Evolutionary conservation across 2,888 invertebrate species (phyloP), one percentile per base, ranked within the genome.

Genomic region (Spisula subtruncata): DNA sequence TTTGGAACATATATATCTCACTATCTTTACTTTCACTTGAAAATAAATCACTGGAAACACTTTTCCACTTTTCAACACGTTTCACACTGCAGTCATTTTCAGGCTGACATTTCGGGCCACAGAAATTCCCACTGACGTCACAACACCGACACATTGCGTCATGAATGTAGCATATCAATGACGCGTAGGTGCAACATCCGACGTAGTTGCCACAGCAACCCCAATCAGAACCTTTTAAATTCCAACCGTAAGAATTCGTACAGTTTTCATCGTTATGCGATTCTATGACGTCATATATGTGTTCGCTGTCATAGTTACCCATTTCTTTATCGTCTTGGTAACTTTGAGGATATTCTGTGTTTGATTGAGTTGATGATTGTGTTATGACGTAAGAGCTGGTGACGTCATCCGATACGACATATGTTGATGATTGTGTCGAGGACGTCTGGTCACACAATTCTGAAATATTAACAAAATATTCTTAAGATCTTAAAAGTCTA

Each of bases 121-220:
- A 94, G 32, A 94, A 88, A n/a, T 71, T 82, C 46, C 81, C 86
- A 10, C 92, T 91, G n/a, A 89, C 85, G 46, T 91, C 92, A 88
- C 94, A 94, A 71, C 94, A 94, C 32, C 90, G 89, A 83, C 94
- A 94, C 25, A 94, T 79, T 14, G 90, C 90, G 89, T 94, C 94
- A 79, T 94, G 94, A n/a, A 92, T 82, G 80, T 93, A 94, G 85
- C 94, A 94, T 16, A 94, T 29, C 16, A 91, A 29, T 0, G 94
- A 93, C 8, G 94, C 94, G 84, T 91, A 91, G 18, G 87, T 91
- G 83, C 94, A 94, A 80, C 94, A 94, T 0, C 94, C 94, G 6
- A 90, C 89, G 75, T 94, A 94, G 89, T 93, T 94, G 20, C 94
- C 94, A 92, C 94, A 94, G 90, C 94, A 94, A 87, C 94, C 94